Evolutionary conservation across 2,797 vertebrate species (phyloP), one percentile per base, ranked within the genome.

Genomic region (Galago senegalensis): DNA sequence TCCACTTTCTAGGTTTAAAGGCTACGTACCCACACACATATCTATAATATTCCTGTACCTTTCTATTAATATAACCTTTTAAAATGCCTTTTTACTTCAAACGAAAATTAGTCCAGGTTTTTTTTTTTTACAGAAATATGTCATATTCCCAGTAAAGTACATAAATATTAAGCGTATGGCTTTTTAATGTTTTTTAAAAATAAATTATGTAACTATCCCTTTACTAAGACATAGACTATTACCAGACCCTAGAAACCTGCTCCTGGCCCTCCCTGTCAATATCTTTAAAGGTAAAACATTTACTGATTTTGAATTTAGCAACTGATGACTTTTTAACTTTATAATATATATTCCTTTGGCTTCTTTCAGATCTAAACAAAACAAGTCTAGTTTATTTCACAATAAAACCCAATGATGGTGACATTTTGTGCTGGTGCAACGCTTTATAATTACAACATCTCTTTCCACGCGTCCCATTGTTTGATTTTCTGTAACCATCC

Each of bases 331-430:
- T 89, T 92, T 49, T 61, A 29, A 29, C 23, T 75, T 69, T 61
- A 73, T 65, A 23, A 81, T 72, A 16, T 37, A 9, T 3, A 67
- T 29, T 9, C 17, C 18, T 82, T 88, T 23, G 40, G 7, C 43
- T 91, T 76, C 27, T 97, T 97, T 72, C 25, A 83, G 76, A 80
- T 67, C 8, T 80, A 91, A 92, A 56, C 43, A 63, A 58, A 90
- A 20, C 13, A 58, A 60, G 1, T 21, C 2, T 18, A 76, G 46
- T 11, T 37, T 79, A 70, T 83, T 91, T 87, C 4, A 23, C 40
- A 27, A 63, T 76, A 88, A 93, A 69, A 49, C 5, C 29, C 21
- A 80, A 21, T 3, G n/a, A 49, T 29, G 6, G 6, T 60, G 61
- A 25, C 9, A 43, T 27, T 40, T 95, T 65, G 18, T 53, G 9